Evolutionary conservation across 2,113 vertebrate species (phyloP).

Genomic region (Origma solitaria): DNA sequence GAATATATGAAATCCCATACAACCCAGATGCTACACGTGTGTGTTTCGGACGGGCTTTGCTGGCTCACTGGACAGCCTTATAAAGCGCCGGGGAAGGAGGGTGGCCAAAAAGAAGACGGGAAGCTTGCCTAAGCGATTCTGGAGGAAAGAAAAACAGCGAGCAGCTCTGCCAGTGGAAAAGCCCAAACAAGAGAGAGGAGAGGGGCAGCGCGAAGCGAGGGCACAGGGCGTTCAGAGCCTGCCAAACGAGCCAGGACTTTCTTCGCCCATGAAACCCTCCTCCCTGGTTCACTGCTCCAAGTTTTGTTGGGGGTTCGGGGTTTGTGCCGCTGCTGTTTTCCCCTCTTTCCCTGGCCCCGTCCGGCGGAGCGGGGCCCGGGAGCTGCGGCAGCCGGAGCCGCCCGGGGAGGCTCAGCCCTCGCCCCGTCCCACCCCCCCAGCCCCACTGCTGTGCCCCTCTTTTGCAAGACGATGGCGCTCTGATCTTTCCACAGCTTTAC

Average conservation of each 20-base stretch:
- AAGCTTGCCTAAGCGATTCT: not conserved
- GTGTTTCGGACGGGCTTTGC: not conserved
- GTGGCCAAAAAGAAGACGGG: not conserved
- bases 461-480: conserved; percentile 57
- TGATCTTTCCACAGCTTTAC: not conserved
- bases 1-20: not conserved
- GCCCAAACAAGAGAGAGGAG: not conserved
- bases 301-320: not conserved
- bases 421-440: too few relatives aligned
- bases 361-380: too few relatives aligned
- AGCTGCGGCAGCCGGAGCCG: too few relatives aligned
- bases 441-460: not conserved
- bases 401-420: not conserved
- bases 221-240: not conserved
- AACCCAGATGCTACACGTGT: not conserved
- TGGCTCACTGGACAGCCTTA: not conserved
- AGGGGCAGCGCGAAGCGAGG: not conserved
- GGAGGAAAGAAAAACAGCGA: not conserved
- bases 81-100: not conserved
- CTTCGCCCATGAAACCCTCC: not conserved
- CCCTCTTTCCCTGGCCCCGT: not conserved
- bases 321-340: not conserved
- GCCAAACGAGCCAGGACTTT: not conserved
- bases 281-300: not conserved
- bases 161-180: not conserved